Percentiles rank a stretch among this genome's conserved stretches.
phyloP scores from a whole-genome alignment of 2,888 invertebrate species.

The Dryomyza anilis region DNA sequence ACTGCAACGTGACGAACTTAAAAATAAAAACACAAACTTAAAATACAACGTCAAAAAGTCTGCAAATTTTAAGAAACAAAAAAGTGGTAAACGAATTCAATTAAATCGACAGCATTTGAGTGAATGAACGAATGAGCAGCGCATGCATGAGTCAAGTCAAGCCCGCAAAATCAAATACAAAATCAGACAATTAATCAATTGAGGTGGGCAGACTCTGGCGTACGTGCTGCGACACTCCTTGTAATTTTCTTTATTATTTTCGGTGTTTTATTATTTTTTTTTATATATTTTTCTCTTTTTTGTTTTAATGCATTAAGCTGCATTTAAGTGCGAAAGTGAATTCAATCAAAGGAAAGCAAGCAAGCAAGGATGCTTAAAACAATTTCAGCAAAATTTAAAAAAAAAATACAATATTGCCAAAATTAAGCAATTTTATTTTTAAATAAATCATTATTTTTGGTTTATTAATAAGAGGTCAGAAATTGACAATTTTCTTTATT shows the following conservation, averaged over 20 bases:
- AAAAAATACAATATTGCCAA: no score
- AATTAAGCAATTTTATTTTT: no score
- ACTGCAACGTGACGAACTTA: neutral
- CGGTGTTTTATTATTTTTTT: neutral
- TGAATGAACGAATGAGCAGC: neutral
- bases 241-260: no score
- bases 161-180: slow-evolving; percentile 14
- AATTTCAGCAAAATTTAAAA: no score
- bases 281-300: no score
- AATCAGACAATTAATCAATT: slow-evolving; percentile 33
- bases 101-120: slow-evolving; percentile 3
- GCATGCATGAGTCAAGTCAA: slow-evolving; percentile 11
- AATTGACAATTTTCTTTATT: neutral
- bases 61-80: no score
- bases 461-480: no score
- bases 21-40: neutral
- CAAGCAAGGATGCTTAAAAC: no score
- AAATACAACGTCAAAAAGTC: neutral
- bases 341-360: neutral
- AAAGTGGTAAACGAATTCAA: slow-evolving; percentile 6
- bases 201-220: slow-evolving; percentile 7
- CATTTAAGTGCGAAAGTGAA: slow-evolving; percentile 7
- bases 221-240: slow-evolving; percentile 2
- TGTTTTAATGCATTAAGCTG: neutral
- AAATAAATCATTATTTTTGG: no score